Base-by-base conservation (phyloP, 1,140 invertebrate genomes). In the Campoletis sonorensis region DNA sequence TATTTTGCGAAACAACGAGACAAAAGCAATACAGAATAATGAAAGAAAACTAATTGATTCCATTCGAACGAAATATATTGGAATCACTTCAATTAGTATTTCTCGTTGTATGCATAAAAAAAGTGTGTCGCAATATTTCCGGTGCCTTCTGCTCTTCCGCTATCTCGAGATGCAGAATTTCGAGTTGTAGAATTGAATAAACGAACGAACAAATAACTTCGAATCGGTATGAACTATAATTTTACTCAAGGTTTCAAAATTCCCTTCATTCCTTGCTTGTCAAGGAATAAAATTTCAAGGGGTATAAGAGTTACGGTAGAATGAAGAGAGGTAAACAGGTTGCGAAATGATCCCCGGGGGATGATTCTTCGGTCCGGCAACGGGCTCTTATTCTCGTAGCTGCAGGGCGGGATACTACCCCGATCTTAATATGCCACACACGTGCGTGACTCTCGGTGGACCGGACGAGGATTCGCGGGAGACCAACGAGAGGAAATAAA, bases 351-450 rank as follows among this genome's bases (percentile, higher is more conserved):
- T 64, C 51, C 75, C 75, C 18, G 21, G 54, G 75, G 75, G 54
- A 64, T 58, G 75, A 77, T 77, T 64, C 75, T 54, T 54, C 18
- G n/a, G 75, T 58, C 51, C 75, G 18, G 67, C 61, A 18, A 51
- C 16, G 27, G 18, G 40, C 49, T 75, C 16, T 70, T 79, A 27
- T 68, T 49, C 64, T 49, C 49, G n/a, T 23, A 45, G 15, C 37
- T 30, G 21, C 21, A 15, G 40, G 18, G 1, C 26, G 40, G 40
- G 15, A 49, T 45, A 61, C 11, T 67, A 51, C 21, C 77, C 79
- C 54, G 75, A 67, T 81, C 82, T 75, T 68, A 77, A 81, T 83
- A 83, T 83, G 77, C 77, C 61, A 77, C 40, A 70, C 77, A 79
- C 79, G 77, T 79, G 71, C 51, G 76, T 79, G 70, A 78, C 64